A percentile compares a stretch with the other conserved stretches of the same genome.
phyloP scores from a whole-genome alignment of 2,888 invertebrate species.

The Enchytraeus crypticus region DNA sequence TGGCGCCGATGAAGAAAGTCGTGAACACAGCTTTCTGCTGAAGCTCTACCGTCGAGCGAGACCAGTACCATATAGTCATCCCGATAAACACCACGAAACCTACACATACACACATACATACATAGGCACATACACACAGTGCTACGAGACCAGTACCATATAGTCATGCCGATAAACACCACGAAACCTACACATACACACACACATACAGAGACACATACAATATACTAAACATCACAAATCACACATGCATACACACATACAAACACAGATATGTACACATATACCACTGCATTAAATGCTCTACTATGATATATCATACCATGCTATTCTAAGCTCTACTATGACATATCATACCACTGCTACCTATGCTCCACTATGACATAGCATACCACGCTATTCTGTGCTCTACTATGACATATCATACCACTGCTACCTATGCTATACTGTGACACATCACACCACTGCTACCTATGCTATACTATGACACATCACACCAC shows the following conservation, averaged over 20 bases:
- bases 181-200: conserved; percentile 47
- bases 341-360: too few species aligned
- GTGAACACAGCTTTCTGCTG: conserved; percentile 71
- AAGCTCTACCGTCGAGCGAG: conserved; percentile 73
- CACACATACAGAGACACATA: neutral
- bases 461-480: too few species aligned
- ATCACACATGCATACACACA: neutral
- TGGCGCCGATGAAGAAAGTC: conserved; percentile 91
- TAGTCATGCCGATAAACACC: conserved; percentile 57
- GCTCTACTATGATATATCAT: too few species aligned
- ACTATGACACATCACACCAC: too few species aligned
- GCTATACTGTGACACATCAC: too few species aligned
- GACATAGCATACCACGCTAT: too few species aligned
- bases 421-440: too few species aligned
- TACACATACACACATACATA: conserved; percentile 28
- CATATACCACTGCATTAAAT: too few species aligned
- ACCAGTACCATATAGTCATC: conserved; percentile 73
- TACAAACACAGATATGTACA: too few species aligned
- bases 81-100: conserved; percentile 54
- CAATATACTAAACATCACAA: neutral
- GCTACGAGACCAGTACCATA: conserved; percentile 82
- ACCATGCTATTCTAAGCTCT: too few species aligned
- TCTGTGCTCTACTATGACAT: too few species aligned
- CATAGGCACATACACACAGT: conserved; percentile 51
- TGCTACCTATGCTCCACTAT: too few species aligned